Base-by-base conservation (phyloP, 2,888 invertebrate genomes). In the Pardosa pseudoannulata region DNA sequence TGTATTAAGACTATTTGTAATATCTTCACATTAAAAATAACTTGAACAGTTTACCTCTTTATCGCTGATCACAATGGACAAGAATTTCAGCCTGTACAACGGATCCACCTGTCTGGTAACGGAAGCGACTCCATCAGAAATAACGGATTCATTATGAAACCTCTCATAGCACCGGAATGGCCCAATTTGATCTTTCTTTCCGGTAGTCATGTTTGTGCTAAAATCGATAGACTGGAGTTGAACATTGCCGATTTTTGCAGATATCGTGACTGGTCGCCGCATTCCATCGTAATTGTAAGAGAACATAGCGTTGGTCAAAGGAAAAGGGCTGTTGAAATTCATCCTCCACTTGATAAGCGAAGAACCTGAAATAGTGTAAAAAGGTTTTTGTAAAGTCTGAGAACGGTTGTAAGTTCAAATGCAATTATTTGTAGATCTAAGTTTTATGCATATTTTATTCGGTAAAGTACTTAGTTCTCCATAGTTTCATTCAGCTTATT, bases 281-380 rank as follows among this genome's bases (percentile, higher is more conserved):
- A 97, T 97, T 0, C 97, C 96, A 91, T 98, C 98, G 91, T 98
- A 98, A 89, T 96, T 96, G 90, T 97, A 98, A 91, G 97, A 97
- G 91, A 96, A 97, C 89, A 96, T 96, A 0, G 97, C 95, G 90
- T 96, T 96, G 29, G 96, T 94, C 0, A 97, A 95, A 91, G 97
- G 97, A 16, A 97, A 97, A 89, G 96, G 95, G 64, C 95, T 96
- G 11, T 97, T 96, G 89, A 91, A 91, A 32, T 81, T 85, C 89
- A 90, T 80, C 50, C 86, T 90, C 91, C 19, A 90, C 80, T 19
- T 91, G 89, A 62, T 72, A 96, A 95, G 83, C 96, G 93, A 90
- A 92, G 96, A 39, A 19, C 79, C 83, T 85, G 65, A 19, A 56
- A 31, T 36, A n/a, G n/a, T n/a, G n/a, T n/a, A n/a, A n/a, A n/a